phyloP scores from a whole-genome alignment of 2,113 vertebrate genomes.

The Oenanthe oenanthe region DNA sequence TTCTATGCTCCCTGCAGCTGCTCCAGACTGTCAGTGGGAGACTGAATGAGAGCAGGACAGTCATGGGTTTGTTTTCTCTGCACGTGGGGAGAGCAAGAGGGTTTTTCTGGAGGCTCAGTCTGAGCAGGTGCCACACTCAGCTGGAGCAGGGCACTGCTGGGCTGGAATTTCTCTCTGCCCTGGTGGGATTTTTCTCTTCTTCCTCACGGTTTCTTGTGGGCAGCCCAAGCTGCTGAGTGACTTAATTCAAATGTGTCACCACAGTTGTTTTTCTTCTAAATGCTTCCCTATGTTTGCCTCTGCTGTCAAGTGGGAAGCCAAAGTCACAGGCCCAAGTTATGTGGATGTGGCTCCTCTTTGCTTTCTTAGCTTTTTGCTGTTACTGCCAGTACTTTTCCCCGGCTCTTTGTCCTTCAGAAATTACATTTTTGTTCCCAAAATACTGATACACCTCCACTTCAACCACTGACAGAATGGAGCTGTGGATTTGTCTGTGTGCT shows the following conservation, averaged over 20 bases:
- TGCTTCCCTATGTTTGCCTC: neutral
- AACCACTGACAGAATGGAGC: neutral
- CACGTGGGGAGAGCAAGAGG: neutral
- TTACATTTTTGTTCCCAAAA: neutral
- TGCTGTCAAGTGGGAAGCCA: neutral
- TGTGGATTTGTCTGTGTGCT: neutral
- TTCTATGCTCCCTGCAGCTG: neutral
- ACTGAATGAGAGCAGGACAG: accelerated
- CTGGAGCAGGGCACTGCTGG: neutral
- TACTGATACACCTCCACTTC: neutral
- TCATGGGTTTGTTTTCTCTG: neutral
- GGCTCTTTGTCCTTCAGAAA: neutral
- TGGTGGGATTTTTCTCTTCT: neutral
- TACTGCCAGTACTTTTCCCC: neutral
- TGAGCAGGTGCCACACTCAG: neutral
- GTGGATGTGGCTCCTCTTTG: neutral
- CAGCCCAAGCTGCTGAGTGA: neutral
- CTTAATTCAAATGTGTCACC: neutral
- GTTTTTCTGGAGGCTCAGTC: neutral
- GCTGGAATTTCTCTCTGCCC: neutral
- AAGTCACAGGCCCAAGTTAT: neutral
- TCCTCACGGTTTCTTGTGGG: neutral
- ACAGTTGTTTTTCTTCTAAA: neutral
- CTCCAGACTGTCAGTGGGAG: neutral
- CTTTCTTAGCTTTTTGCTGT: neutral